A percentile compares a stretch with the other conserved stretches of the same genome.
phyloP scores from a whole-genome alignment of 2,113 vertebrate genomes.

The Dicentrarchus labrax region DNA sequence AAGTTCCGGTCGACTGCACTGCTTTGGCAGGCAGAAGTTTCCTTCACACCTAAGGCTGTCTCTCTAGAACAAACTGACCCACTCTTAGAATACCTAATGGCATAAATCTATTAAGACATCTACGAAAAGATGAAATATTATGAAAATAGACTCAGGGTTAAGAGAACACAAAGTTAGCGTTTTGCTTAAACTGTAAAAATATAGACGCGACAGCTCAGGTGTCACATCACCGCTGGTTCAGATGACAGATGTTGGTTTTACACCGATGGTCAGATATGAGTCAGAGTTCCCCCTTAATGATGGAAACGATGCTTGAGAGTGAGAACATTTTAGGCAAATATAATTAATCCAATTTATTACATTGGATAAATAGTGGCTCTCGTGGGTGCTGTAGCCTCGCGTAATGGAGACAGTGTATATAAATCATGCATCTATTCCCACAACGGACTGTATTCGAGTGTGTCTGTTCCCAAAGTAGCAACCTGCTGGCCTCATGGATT shows the following conservation, averaged over 20 bases:
- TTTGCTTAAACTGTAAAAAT: slow-evolving; percentile 47
- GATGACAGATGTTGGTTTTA: slow-evolving; percentile 50
- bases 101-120: slow-evolving; percentile 55
- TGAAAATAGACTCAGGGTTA: slow-evolving; percentile 30
- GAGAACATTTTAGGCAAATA: slow-evolving; percentile 68
- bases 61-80: slow-evolving; percentile 42
- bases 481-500: slow-evolving; percentile 48
- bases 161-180: slow-evolving; percentile 25
- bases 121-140: slow-evolving; percentile 56
- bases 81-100: slow-evolving; percentile 17
- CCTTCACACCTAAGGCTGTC: slow-evolving; percentile 56
- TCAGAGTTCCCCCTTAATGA: slow-evolving; percentile 64
- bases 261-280: slow-evolving; percentile 64
- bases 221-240: slow-evolving; percentile 38
- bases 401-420: slow-evolving; percentile 50
- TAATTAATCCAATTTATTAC: slow-evolving; percentile 73
- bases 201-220: slow-evolving; percentile 15
- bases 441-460: slow-evolving; percentile 16
- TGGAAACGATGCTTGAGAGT: slow-evolving; percentile 62
- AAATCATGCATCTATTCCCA: slow-evolving; percentile 64
- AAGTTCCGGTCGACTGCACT: slow-evolving; percentile 47
- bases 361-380: slow-evolving; percentile 56
- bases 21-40: slow-evolving; percentile 62
- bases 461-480: slow-evolving; percentile 53
- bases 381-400: slow-evolving; percentile 50